These are phyloP conservation scores for Syrrhaptes paradoxus DNA, from an alignment of 2,113 vertebrate species.

Conservation along the genomic window DNA sequence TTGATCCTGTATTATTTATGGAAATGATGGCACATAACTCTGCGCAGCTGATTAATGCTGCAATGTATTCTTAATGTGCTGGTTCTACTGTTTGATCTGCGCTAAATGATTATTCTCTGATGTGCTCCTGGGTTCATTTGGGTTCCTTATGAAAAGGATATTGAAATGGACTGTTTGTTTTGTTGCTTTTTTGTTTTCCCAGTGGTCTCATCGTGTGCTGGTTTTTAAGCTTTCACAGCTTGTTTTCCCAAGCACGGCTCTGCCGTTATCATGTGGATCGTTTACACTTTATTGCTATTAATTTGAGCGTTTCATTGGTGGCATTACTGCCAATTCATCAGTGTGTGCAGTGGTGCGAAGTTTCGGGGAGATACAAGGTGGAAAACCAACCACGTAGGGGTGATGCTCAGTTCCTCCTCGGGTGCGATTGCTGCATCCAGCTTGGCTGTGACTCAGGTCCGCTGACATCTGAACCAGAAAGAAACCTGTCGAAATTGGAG, in stretches of 20 bases:
- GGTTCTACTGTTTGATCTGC: slow-evolving; percentile 63
- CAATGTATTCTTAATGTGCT: slow-evolving; percentile 63
- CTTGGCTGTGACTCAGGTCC: not conserved
- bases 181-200: not conserved
- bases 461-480: not conserved
- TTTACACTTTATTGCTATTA: slow-evolving; percentile 37
- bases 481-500: not conserved
- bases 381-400: not conserved
- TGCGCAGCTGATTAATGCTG: slow-evolving; percentile 57
- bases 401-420: not conserved
- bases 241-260: not conserved
- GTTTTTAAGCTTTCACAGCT: not conserved
- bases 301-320: not conserved
- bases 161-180: slow-evolving; percentile 58
- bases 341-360: not conserved
- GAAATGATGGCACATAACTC: slow-evolving; percentile 60
- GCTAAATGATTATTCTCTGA: slow-evolving; percentile 61
- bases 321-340: not conserved
- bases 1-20: slow-evolving; percentile 72
- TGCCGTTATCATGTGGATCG: not conserved
- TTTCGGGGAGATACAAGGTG: not conserved
- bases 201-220: not conserved
- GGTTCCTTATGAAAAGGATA: slow-evolving; percentile 27
- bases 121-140: slow-evolving; percentile 37
- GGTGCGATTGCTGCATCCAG: not conserved